These are phyloP conservation scores for Protobothrops mucrosquamatus DNA, from an alignment of 2,113 vertebrate genomes.

Conservation along the genomic window DNA sequence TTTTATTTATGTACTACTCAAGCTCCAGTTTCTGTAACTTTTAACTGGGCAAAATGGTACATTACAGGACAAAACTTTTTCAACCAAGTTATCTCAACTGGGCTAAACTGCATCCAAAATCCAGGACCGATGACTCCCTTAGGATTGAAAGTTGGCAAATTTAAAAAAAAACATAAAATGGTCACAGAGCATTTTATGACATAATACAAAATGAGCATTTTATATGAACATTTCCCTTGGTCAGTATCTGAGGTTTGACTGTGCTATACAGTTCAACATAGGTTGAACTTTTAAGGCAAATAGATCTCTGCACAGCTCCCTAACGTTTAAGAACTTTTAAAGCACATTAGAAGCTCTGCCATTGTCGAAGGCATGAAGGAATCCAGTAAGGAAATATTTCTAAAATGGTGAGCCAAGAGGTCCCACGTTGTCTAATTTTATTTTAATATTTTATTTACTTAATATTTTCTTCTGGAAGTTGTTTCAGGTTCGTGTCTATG, in stretches of 20 bases:
- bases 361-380: neutral
- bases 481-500: neutral
- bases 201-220: neutral
- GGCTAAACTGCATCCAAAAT: neutral
- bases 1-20: neutral
- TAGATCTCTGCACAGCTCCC: neutral
- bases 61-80: neutral
- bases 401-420: neutral
- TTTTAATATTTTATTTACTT: neutral
- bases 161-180: neutral
- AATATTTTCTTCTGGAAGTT: neutral
- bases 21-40: neutral
- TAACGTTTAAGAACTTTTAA: neutral
- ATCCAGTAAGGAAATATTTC: neutral
- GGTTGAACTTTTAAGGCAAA: neutral
- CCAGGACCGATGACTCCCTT: neutral
- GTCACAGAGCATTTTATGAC: neutral
- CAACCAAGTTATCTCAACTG: neutral
- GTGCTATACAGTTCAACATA: neutral
- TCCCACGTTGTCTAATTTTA: neutral
- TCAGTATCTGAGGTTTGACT: neutral
- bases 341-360: neutral
- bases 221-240: neutral
- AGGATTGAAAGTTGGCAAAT: neutral
- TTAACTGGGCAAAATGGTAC: neutral